phyloP scores from a whole-genome alignment of 2,888 invertebrate genomes.

The Drosophila borborema region DNA sequence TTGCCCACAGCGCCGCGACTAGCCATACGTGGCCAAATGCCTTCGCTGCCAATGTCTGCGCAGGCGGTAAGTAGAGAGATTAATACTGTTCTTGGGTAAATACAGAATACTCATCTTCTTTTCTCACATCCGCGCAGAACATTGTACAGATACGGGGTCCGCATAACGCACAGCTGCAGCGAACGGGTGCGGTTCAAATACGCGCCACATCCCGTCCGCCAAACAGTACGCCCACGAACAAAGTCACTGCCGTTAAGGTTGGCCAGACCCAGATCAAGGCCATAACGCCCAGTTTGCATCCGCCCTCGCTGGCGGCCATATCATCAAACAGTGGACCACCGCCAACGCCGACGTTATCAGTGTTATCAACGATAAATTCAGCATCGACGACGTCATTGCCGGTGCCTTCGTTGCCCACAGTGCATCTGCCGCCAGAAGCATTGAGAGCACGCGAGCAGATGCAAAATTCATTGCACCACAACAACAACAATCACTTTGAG shows the following conservation, averaged over 20 bases:
- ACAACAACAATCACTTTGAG: conserved; percentile 75
- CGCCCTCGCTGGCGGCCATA: conserved; percentile 82
- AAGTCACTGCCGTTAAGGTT: conserved; percentile 84
- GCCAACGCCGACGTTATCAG: conserved; percentile 73
- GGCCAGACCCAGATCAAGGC: conserved; percentile 85
- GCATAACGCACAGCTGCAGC: conserved; percentile 78
- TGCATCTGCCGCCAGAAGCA: conserved; percentile 79
- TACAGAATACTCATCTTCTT: conserved; percentile 57
- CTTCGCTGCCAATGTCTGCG: conserved; percentile 78
- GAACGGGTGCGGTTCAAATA: conserved; percentile 83
- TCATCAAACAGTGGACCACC: conserved; percentile 78
- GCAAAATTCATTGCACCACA: conserved; percentile 77
- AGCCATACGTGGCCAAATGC: conserved; percentile 81
- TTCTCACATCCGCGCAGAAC: conserved; percentile 66
- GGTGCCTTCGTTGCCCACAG: conserved; percentile 82
- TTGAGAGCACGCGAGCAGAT: conserved; percentile 71
- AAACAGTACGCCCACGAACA: conserved; percentile 77
- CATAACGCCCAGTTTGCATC: conserved; percentile 78
- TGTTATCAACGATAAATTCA: conserved; percentile 81
- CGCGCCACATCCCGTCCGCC: conserved; percentile 78
- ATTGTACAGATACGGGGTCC: conserved; percentile 84
- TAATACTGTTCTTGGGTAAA: neutral
- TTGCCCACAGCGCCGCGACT: conserved; percentile 84
- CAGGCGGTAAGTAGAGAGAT: conserved; percentile 80
- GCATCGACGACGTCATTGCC: conserved; percentile 79